Evolutionary conservation across 2,888 invertebrate species (phyloP).

Genomic region (Atrina japonica): DNA sequence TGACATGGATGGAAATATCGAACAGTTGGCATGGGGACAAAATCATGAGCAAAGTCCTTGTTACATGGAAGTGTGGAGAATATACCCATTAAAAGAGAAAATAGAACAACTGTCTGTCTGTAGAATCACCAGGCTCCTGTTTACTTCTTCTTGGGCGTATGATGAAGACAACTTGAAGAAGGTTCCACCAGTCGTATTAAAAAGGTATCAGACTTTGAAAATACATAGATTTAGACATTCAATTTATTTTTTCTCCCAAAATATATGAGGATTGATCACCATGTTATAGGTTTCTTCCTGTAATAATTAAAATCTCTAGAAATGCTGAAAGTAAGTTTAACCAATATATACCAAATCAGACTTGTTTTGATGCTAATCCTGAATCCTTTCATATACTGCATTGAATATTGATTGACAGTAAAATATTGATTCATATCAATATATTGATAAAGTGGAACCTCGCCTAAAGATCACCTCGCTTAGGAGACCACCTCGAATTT

Average conservation of each 20-base stretch:
- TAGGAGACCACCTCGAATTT: no score
- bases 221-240: neutral
- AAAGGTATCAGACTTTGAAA: slow-evolving; percentile 60
- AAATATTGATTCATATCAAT: no score
- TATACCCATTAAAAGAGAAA: slow-evolving; percentile 67
- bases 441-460: no score
- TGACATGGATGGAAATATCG: slow-evolving; percentile 69
- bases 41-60: slow-evolving; percentile 66
- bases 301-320: no score
- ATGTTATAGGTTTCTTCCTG: no score
- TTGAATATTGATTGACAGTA: no score
- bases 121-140: slow-evolving; percentile 65
- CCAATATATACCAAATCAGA: neutral
- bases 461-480: no score
- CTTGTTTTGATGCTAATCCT: neutral
- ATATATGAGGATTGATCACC: no score
- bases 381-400: no score
- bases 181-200: slow-evolving; percentile 71
- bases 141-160: slow-evolving; percentile 69
- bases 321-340: no score
- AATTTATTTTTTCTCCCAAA: no score
- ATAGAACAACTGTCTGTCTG: slow-evolving; percentile 72
- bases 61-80: slow-evolving; percentile 68
- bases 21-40: slow-evolving; percentile 67
- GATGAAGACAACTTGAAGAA: slow-evolving; percentile 72